These are phyloP conservation scores for Orius insidiosus DNA, from an alignment of 1,140 invertebrate genomes.

Conservation along the genomic window DNA sequence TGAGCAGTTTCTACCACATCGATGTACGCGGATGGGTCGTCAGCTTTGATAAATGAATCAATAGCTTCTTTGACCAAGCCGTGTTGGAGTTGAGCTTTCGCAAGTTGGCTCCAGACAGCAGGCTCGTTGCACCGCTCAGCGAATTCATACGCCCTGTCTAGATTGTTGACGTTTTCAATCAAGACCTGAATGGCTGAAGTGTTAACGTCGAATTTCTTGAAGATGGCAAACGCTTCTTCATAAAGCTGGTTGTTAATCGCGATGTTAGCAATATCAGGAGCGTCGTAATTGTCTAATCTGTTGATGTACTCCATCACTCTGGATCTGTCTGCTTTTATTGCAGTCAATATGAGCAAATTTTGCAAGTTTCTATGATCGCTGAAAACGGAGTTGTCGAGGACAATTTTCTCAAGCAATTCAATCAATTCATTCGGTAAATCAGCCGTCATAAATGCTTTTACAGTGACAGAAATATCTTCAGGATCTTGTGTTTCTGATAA, in stretches of 20 bases:
- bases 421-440: constrained; percentile 99
- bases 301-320: constrained; percentile 97
- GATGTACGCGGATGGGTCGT: constrained; percentile 94
- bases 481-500: constrained; percentile 93
- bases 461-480: constrained; percentile 97
- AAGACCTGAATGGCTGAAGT: constrained; percentile 97
- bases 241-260: constrained; percentile 94
- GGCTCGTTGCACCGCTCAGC: constrained; percentile 98
- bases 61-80: constrained; percentile 96
- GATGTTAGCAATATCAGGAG: constrained; percentile 98
- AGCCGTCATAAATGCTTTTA: constrained; percentile 99
- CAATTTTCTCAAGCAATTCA: constrained; percentile 96
- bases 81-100: constrained; percentile 86
- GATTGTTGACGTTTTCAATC: constrained; percentile 93
- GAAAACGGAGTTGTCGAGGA: constrained; percentile 94
- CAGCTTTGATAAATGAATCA: constrained; percentile 98
- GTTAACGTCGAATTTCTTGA: constrained; percentile 99
- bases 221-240: constrained; percentile 99
- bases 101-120: constrained; percentile 94
- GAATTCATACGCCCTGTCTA: constrained; percentile 98
- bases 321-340: constrained; percentile 95
- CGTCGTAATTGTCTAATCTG: constrained; percentile 98
- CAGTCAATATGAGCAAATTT: constrained; percentile 60
- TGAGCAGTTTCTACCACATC: constrained; percentile 93
- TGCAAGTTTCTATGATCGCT: constrained; percentile 82